Base-by-base conservation (phyloP, 2,888 invertebrate species). In the Thalpophila matura region DNA sequence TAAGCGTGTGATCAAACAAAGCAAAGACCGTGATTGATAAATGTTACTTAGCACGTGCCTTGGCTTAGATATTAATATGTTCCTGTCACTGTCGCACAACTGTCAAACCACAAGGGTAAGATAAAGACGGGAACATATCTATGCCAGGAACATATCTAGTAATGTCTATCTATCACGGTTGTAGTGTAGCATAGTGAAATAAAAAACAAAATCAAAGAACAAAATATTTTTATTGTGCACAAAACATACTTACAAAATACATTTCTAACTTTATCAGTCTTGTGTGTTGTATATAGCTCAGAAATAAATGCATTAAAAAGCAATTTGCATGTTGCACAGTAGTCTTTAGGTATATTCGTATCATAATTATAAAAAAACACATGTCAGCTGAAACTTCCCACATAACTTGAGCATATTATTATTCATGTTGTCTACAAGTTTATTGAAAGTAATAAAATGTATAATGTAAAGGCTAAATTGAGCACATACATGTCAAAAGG, bases 251-350 rank as follows among this genome's bases (percentile, higher is more conserved):
- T 91, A 94, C 89, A 94, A 93, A 92, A 90, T 90, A 93, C 86
- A 82, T 85, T 83, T 89, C 89, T 90, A 91, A 87, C 86, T 86
- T 88, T 90, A 92, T 94, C 94, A 95, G 94, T 94, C 94, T 94
- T 94, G 94, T 94, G 93, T 93, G 91, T 91, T 93, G 93, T 94
- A 93, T 94, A 92, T 91, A 91, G 90, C 89, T 90, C 90, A 86
- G 89, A 93, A 92, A 90, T 90, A 92, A 93, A 94, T 93, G 93
- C 93, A 87, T 67, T 88, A 87, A 86, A 88, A 94, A 93, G 93
- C 92, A 86, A 85, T 87, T 84, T 82, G 85, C 84, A 85, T 79
- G 82, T 79, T 64, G 69, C 76, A 75, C 58, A 74, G 67, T 81
- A 77, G 60, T 66, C 57, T 72, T 72, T 70, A n/a, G n/a, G n/a